These are phyloP conservation scores for Magallana angulata DNA, from an alignment of 1,140 invertebrate genomes.

Conservation along the genomic window DNA sequence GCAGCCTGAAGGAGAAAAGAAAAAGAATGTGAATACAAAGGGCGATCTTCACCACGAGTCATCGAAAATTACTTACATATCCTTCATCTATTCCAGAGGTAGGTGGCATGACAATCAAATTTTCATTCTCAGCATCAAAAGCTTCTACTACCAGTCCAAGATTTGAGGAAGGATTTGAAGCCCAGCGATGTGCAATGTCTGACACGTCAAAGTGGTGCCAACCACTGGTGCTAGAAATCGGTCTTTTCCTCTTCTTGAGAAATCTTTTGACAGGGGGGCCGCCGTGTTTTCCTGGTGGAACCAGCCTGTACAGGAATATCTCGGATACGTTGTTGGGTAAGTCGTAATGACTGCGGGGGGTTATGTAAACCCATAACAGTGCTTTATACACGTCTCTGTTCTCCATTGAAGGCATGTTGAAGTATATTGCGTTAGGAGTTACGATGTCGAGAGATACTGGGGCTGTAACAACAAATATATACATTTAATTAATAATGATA, in stretches of 20 bases:
- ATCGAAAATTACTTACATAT: constrained; percentile 47
- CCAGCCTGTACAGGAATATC: constrained; percentile 49
- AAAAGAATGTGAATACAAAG: too few species aligned
- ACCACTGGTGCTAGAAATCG: background rate
- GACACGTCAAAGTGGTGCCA: constrained; percentile 56
- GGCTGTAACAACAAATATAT: constrained; percentile 35
- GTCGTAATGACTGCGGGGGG: constrained; percentile 22
- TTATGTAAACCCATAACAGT: constrained; percentile 52
- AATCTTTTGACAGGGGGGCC: constrained; percentile 33
- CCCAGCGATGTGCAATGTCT: constrained; percentile 44
- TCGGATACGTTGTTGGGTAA: constrained; percentile 46
- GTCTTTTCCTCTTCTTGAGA: constrained; percentile 42
- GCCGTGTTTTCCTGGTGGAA: constrained; percentile 21
- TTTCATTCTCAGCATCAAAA: constrained; percentile 35
- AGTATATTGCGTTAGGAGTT: constrained; percentile 43
- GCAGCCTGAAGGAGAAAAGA: too few species aligned
- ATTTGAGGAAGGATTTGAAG: constrained; percentile 35
- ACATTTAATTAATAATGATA: background rate
- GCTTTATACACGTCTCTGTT: constrained; percentile 41
- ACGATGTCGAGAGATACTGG: constrained; percentile 3
- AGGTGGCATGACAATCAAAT: constrained; percentile 47
- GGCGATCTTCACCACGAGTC: too few species aligned
- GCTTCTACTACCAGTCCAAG: constrained; percentile 51
- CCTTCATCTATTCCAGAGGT: constrained; percentile 45
- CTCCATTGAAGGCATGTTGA: constrained; percentile 37